A percentile compares a stretch with the other conserved stretches of the same genome.
phyloP scores from a whole-genome alignment of 2,797 vertebrate species.

The Capromys pilorides region DNA sequence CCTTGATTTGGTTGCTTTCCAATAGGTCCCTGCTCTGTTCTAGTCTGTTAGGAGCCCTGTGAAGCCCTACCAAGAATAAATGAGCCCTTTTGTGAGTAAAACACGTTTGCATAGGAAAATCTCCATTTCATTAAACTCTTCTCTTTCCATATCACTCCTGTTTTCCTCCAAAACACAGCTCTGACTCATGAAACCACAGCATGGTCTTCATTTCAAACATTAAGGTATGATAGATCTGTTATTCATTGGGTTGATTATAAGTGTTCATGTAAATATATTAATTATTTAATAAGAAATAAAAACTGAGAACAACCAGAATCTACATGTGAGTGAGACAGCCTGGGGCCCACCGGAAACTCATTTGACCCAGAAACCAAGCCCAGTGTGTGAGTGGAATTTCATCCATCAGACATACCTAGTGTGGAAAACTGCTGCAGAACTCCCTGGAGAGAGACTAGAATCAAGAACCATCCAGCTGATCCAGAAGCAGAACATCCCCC shows the following conservation, averaged over 20 bases:
- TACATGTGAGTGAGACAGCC: too few species aligned
- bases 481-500: too few species aligned
- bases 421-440: too few species aligned
- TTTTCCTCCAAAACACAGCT: too few species aligned
- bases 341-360: too few species aligned
- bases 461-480: too few species aligned
- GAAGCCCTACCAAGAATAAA: background rate
- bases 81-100: background rate
- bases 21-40: background rate
- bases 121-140: background rate
- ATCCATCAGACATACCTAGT: too few species aligned
- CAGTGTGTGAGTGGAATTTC: too few species aligned
- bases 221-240: background rate
- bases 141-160: background rate
- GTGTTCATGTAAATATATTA: constrained; percentile 6
- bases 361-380: too few species aligned
- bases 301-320: background rate
- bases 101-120: background rate
- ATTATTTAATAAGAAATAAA: background rate
- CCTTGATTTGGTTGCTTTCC: background rate
- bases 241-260: background rate
- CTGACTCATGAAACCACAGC: background rate
- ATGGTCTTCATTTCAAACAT: background rate
- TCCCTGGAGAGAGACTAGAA: too few species aligned
- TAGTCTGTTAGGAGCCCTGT: background rate